Percentiles rank a stretch among this genome's conserved stretches.
These are phyloP conservation scores for Microvelia longipes DNA, from an alignment of 1,140 invertebrate species.

Conservation along the genomic window DNA sequence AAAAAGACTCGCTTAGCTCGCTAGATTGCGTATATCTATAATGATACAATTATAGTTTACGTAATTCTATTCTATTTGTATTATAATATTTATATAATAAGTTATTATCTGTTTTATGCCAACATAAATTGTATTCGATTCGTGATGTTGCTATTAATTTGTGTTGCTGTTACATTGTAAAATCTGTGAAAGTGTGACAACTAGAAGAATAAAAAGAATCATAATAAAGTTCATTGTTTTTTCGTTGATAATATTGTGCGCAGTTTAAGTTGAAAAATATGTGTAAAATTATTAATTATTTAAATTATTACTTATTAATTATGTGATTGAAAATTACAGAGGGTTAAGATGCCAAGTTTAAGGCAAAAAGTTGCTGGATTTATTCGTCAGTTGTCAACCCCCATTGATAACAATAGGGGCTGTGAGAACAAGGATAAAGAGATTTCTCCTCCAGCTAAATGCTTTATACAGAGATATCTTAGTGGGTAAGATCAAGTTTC, in stretches of 20 bases:
- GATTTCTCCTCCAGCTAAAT: conserved; percentile 39
- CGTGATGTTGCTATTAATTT: too few species aligned
- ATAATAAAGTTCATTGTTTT: neutral
- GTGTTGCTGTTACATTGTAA: too few species aligned
- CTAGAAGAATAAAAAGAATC: too few species aligned
- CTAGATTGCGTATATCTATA: too few species aligned
- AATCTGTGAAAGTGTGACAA: too few species aligned
- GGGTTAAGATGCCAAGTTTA: conserved; percentile 45
- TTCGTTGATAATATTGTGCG: neutral
- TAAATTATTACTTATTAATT: neutral
- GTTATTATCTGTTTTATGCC: too few species aligned
- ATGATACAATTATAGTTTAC: too few species aligned
- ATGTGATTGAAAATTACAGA: neutral
- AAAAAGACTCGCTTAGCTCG: too few species aligned
- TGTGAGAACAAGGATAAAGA: conserved; percentile 28
- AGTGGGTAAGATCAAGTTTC: conserved; percentile 48
- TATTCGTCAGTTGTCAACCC: conserved; percentile 47
- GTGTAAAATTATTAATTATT: neutral
- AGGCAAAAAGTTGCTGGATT: conserved; percentile 56
- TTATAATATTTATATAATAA: too few species aligned
- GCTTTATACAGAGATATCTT: conserved; percentile 55
- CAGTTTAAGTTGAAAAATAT: neutral
- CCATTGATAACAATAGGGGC: conserved; percentile 34
- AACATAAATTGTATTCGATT: too few species aligned
- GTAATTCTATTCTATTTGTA: too few species aligned